Evolutionary conservation across 2,113 vertebrate species (phyloP), one percentile per base, ranked within the genome.

Genomic region (Anarhynchus alexandrinus): DNA sequence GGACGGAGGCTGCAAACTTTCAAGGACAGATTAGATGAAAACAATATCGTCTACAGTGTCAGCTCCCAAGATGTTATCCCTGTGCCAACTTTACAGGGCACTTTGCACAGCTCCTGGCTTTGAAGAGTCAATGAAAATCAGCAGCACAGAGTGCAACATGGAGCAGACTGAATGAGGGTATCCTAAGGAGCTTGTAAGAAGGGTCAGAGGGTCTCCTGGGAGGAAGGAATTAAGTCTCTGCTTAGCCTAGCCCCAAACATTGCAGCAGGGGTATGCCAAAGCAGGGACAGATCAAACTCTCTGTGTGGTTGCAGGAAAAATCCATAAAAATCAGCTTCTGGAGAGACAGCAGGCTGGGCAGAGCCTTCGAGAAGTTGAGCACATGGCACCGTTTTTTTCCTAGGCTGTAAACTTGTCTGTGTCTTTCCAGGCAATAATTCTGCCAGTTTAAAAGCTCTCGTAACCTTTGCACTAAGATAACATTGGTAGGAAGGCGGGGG

Each of bases 381-480:
- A 84, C 66, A 23, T 30, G 74, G 40, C 38, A 92, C 5, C 27
- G 40, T 49, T 43, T 42, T 88, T 73, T 77, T 62, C 58, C 25
- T 12, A 29, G 54, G 34, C 29, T 81, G n/a, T 27, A 72, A 95
- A 94, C 18, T 8, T 34, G 5, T 42, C 34, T 55, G 42, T 84
- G 45, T n/a, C 49, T 77, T 91, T 91, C 43, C 51, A 88, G 49
- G 58, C 30, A 89, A 36, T 84, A 62, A 86, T n/a, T 83, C 47
- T 72, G 27, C 23, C 19, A 43, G 34, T 61, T 79, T 61, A 66
- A 94, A 94, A 90, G 62, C 54, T 88, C 74, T 86, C 62, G n/a
- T 51, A 91, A 77, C 76, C 42, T 94, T 84, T 95, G 58, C 78
- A 80, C 45, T 82, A 54, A 52, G 32, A 90, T n/a, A 84, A 71